phyloP scores from a whole-genome alignment of 2,113 vertebrate genomes.

The Brachypodius melanocephalos region DNA sequence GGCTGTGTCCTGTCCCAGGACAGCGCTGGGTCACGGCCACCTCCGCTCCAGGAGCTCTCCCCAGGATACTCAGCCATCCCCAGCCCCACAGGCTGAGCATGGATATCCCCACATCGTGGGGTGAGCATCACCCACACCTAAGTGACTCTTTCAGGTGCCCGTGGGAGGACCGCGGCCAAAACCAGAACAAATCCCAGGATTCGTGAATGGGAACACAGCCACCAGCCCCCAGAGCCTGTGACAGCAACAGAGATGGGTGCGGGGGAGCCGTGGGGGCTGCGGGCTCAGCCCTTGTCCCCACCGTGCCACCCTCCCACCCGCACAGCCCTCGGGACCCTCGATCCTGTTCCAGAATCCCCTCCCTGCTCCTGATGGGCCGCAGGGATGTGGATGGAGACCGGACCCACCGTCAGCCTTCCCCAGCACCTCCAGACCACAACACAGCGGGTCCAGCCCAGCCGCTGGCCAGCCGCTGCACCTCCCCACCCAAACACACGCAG shows the following conservation, averaged over 20 bases:
- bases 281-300: neutral
- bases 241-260: neutral
- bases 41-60: accelerated
- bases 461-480: neutral
- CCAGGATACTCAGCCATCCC: neutral
- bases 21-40: neutral
- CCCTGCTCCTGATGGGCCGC: neutral
- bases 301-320: neutral
- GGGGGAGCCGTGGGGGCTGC: neutral
- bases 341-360: neutral
- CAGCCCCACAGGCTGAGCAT: neutral
- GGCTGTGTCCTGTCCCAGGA: neutral
- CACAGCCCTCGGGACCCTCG: neutral
- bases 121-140: neutral
- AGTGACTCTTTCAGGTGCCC: neutral
- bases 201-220: neutral
- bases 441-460: neutral
- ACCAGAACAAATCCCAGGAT: neutral
- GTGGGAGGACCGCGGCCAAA: neutral
- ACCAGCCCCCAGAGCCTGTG: neutral
- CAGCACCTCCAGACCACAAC: neutral
- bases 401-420: neutral
- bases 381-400: accelerated
- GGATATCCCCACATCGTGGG: neutral
- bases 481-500: neutral